Base-by-base conservation (phyloP, 2,113 vertebrate genomes). In the Ictalurus furcatus region DNA sequence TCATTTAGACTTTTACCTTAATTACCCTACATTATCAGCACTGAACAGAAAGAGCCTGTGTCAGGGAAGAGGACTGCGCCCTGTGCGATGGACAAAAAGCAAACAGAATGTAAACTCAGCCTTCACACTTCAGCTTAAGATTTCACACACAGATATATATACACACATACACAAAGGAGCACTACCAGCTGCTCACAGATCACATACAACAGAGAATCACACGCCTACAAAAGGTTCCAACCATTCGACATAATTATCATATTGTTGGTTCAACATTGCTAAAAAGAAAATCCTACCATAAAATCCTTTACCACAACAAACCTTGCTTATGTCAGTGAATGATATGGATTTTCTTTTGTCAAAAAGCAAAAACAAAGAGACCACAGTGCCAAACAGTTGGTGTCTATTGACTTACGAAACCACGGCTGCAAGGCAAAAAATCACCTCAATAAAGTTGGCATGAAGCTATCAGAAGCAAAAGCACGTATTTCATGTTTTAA, bases 11-110 rank as follows among this genome's bases (percentile, higher is more conserved):
- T 74, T 90, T 73, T 61, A 63, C 14, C n/a, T 56, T 89, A 92
- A 91, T 90, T 90, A 90, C 85, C 21, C 30, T 17, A 28, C 87
- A 89, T 90, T 92, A 90, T 92, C 92, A 88, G 76, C 79, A 65
- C 54, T 44, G 61, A 90, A 83, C 90, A 91, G 86, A 79, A 59
- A 73, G 48, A 90, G 54, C 48, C 74, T 69, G 73, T 23, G 21
- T 67, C 91, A 82, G 34, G 58, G 83, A 85, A 48, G 44, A 65
- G 83, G 74, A 69, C 76, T 90, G 61, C 54, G 63, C n/a, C 58
- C 40, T 76, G 34, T 74, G 11, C 54, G 88, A 89, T 90, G 84
- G 37, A 65, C 34, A 52, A 19, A 30, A 69, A 2, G 69, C 28
- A 61, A 63, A 54, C 13, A 48, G 28, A 34, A n/a, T 0, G 5